These are phyloP conservation scores for Romanomermis culicivorax DNA, from an alignment of 2,888 invertebrate genomes.

Conservation along the genomic window DNA sequence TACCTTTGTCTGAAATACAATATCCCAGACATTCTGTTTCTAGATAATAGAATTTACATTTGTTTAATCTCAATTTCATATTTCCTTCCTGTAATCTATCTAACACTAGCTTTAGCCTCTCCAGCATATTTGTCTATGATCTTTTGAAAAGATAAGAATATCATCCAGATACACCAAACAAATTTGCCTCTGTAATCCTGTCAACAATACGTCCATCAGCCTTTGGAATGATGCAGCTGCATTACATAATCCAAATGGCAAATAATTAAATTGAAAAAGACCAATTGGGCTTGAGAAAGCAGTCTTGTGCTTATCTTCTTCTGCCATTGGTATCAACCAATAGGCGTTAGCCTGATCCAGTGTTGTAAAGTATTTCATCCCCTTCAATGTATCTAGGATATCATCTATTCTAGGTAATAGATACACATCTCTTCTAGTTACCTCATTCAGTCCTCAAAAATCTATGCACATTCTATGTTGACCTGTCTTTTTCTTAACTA, in stretches of 20 bases:
- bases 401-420: not conserved
- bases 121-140: not conserved
- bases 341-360: too few species aligned
- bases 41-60: too few species aligned
- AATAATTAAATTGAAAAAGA: not conserved
- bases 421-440: not conserved
- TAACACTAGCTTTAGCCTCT: not conserved
- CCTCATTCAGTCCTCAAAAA: not conserved
- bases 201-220: not conserved
- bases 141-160: too few species aligned
- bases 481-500: not conserved
- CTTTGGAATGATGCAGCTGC: not conserved
- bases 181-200: too few species aligned
- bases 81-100: not conserved
- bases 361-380: not conserved
- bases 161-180: constrained; percentile 1
- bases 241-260: not conserved
- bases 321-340: too few species aligned
- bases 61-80: too few species aligned
- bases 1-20: not conserved
- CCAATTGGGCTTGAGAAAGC: not conserved
- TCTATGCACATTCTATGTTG: not conserved
- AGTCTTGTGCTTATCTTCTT: not conserved
- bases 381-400: not conserved
- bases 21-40: too few species aligned